A percentile compares a stretch with the other conserved stretches of the same genome.
phyloP scores from a whole-genome alignment of 2,888 invertebrate species.

The Apodemia hepburni region DNA sequence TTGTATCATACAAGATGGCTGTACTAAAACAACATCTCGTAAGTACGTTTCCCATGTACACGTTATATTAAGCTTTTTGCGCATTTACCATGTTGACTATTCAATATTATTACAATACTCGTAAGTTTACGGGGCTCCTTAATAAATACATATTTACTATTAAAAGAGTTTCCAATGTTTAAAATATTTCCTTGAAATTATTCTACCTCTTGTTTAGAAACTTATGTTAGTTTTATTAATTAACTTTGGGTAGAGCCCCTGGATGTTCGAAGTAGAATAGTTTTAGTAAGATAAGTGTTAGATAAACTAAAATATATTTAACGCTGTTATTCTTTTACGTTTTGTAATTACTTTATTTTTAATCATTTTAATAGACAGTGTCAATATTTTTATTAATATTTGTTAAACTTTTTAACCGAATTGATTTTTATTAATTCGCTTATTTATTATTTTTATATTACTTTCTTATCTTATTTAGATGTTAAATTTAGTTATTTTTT shows the following conservation, averaged over 20 bases:
- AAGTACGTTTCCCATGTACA: conserved; percentile 39
- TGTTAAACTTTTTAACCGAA: not conserved
- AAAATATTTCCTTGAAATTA: conserved; percentile 34
- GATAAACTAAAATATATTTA: conserved; percentile 47
- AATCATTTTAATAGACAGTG: conserved; percentile 27
- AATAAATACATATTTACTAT: not conserved
- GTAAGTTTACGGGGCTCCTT: conserved; percentile 43
- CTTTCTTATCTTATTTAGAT: not conserved
- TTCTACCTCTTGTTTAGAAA: conserved; percentile 41
- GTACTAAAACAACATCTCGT: conserved; percentile 63
- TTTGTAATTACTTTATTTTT: conserved; percentile 21
- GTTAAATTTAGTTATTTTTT: conserved; percentile 36
- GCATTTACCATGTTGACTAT: conserved; percentile 78
- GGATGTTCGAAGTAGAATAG: conserved; percentile 63
- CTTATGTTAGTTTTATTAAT: conserved; percentile 36
- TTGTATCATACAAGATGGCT: conserved; percentile 33
- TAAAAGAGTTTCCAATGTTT: conserved; percentile 20
- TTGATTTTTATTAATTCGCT: not conserved
- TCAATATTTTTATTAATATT: not conserved
- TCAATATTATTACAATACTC: conserved; percentile 50
- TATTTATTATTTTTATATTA: not conserved
- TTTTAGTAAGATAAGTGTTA: conserved; percentile 62
- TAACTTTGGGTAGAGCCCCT: conserved; percentile 49
- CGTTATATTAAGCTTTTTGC: conserved; percentile 63
- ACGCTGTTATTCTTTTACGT: conserved; percentile 31